phyloP scores from a whole-genome alignment of 2,113 vertebrate genomes.

The Dicentrarchus labrax region DNA sequence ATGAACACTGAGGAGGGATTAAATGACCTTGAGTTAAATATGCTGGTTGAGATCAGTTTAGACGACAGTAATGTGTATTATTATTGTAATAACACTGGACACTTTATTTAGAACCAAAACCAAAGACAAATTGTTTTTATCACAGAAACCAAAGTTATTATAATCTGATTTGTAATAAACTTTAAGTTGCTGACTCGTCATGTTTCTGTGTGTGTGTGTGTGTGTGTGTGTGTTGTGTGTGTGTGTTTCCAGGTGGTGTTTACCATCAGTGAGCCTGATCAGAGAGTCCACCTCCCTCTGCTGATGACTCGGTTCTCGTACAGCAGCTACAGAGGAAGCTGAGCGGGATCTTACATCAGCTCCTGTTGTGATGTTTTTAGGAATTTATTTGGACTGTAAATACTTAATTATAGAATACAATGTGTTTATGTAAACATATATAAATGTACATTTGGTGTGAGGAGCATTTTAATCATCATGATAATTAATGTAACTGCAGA shows the following conservation, averaged over 20 bases:
- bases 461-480: background rate
- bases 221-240: slow-evolving; percentile 28
- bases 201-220: background rate
- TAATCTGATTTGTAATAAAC: background rate
- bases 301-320: slow-evolving; percentile 93
- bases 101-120: background rate
- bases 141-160: background rate
- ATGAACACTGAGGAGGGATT: background rate
- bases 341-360: background rate
- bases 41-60: background rate
- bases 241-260: slow-evolving; percentile 87
- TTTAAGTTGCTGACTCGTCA: background rate
- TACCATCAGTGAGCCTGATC: slow-evolving; percentile 75
- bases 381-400: too few relatives aligned
- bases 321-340: slow-evolving; percentile 90
- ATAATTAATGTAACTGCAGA: background rate
- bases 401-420: background rate
- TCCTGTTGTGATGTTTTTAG: too few relatives aligned
- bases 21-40: background rate
- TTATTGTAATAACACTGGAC: too few relatives aligned
- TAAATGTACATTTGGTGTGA: background rate
- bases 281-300: slow-evolving; percentile 89
- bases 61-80: background rate
- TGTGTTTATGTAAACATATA: background rate
- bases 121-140: background rate